These are phyloP conservation scores for Corythoichthys intestinalis DNA, from an alignment of 2,113 vertebrate genomes.

Conservation along the genomic window DNA sequence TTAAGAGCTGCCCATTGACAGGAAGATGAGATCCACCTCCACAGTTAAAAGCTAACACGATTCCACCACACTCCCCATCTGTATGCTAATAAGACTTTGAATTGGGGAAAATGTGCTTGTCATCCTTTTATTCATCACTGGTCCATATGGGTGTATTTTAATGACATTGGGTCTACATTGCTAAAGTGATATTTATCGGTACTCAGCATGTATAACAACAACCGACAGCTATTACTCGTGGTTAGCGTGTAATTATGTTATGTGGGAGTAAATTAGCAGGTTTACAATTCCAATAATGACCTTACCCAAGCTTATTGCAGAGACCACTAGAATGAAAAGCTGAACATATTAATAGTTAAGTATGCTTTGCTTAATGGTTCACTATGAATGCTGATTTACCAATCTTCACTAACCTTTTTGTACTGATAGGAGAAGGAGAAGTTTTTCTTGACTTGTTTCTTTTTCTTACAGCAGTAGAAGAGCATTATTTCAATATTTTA, in stretches of 20 bases:
- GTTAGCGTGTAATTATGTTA: no score
- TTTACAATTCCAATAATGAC: no score
- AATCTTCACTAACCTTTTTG: no score
- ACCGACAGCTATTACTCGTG: neutral
- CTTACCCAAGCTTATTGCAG: no score
- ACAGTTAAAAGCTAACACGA: constrained; percentile 33
- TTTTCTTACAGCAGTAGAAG: neutral
- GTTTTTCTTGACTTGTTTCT: no score
- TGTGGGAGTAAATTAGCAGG: no score
- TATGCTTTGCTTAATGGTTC: no score
- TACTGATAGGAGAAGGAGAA: no score
- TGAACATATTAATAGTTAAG: no score
- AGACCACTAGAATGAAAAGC: no score
- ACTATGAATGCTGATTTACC: no score
- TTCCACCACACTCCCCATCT: constrained; percentile 65
- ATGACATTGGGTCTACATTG: neutral
- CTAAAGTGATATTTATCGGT: neutral
- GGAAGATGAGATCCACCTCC: constrained; percentile 48
- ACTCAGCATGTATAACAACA: neutral
- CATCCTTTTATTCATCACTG: neutral
- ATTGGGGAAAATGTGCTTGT: constrained; percentile 8
- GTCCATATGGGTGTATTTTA: neutral
- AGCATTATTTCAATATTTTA: neutral
- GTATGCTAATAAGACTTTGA: constrained; percentile 53
- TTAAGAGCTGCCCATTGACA: constrained; percentile 57